Conservation (phyloP, 2,888 invertebrate species). For the Drosophila testacea region DNA sequence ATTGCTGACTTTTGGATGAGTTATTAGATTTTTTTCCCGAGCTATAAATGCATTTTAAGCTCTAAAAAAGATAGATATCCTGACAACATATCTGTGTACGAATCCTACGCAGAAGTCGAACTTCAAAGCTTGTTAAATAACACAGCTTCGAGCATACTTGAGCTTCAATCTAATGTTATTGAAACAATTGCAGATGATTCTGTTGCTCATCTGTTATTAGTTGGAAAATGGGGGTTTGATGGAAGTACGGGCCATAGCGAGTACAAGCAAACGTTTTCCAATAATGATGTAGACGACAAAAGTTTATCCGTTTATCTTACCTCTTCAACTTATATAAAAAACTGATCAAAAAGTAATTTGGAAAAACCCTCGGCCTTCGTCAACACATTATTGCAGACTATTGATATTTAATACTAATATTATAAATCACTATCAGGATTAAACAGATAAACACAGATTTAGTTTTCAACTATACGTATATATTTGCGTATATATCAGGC, state of each 20-base stretch:
- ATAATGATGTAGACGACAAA: constrained; percentile 13
- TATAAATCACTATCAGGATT: too few relatives aligned
- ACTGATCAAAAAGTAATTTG: too few relatives aligned
- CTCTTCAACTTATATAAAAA: constrained; percentile 10
- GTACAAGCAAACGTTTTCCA: constrained; percentile 5
- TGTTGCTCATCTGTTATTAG: constrained; percentile 7
- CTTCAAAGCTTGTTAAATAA: constrained; percentile 12
- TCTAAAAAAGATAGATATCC: constrained; percentile 4
- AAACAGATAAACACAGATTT: too few relatives aligned
- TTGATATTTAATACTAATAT: too few relatives aligned
- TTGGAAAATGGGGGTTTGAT: too few relatives aligned
- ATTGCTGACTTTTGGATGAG: constrained; percentile 3
- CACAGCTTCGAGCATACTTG: constrained; percentile 83
- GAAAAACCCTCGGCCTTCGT: neutral
- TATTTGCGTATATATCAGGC: too few relatives aligned
- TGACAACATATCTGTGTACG: constrained; percentile 71
- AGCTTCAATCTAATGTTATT: constrained; percentile 11
- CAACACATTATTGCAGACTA: constrained; percentile 5
- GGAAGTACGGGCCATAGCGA: constrained; percentile 5
- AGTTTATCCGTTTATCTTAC: constrained; percentile 6
- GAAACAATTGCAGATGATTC: constrained; percentile 6
- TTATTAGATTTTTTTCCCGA: constrained; percentile 2
- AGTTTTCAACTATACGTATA: too few relatives aligned
- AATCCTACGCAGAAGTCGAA: too few relatives aligned
- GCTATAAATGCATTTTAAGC: neutral